These are phyloP conservation scores for Urechis unicinctus DNA, from an alignment of 2,888 invertebrate genomes.

Conservation along the genomic window DNA sequence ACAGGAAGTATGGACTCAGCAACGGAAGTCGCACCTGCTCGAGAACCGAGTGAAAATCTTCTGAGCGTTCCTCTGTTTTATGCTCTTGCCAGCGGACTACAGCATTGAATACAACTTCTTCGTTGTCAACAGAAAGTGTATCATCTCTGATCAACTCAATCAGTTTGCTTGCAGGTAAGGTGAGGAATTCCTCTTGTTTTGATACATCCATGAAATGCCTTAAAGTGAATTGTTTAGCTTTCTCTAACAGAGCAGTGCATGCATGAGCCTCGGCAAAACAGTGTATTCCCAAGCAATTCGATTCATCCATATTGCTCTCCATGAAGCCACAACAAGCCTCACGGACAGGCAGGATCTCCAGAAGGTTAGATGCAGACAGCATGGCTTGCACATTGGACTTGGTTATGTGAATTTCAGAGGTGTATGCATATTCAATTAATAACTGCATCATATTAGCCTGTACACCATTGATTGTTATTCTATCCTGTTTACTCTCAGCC, in stretches of 20 bases:
- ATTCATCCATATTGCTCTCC: constrained; percentile 51
- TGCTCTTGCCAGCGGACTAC: constrained; percentile 52
- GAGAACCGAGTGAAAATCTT: constrained; percentile 36
- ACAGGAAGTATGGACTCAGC: constrained; percentile 53
- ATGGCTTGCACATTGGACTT: constrained; percentile 51
- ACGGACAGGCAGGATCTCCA: constrained; percentile 49
- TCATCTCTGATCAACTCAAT: constrained; percentile 53
- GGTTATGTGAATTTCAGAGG: constrained; percentile 43
- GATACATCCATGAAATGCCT: constrained; percentile 31
- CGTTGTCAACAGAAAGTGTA: constrained; percentile 51
- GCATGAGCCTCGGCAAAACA: constrained; percentile 55
- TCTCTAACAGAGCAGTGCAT: constrained; percentile 51
- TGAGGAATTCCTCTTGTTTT: constrained; percentile 44
- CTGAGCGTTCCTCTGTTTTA: constrained; percentile 33
- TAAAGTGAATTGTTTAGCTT: constrained; percentile 51
- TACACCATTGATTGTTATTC: constrained; percentile 50
- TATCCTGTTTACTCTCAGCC: constrained; percentile 48
- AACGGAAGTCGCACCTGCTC: constrained; percentile 53
- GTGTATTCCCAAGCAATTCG: constrained; percentile 55
- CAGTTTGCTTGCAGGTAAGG: constrained; percentile 49
- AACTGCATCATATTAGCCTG: constrained; percentile 49
- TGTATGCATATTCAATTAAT: constrained; percentile 53
- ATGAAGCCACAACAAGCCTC: constrained; percentile 52
- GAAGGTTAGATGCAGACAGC: constrained; percentile 51
- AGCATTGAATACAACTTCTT: constrained; percentile 54